Percentiles rank a stretch among this genome's conserved stretches.
phyloP scores from a whole-genome alignment of 2,113 vertebrate genomes.

The Gobio gobio region DNA sequence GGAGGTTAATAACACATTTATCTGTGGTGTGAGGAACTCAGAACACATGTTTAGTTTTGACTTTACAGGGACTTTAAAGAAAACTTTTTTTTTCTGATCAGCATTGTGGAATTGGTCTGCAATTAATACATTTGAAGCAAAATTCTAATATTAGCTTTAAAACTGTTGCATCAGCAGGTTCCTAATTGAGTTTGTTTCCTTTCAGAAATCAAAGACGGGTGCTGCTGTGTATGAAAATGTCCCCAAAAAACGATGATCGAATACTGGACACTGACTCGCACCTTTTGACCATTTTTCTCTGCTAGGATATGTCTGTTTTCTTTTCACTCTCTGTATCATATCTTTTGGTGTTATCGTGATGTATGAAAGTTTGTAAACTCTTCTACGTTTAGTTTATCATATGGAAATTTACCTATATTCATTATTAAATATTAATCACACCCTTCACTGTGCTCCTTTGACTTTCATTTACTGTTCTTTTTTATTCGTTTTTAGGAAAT shows the following conservation, averaged over 20 bases:
- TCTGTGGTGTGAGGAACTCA: too few relatives aligned
- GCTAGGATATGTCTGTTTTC: background rate
- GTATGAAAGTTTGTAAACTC: too few relatives aligned
- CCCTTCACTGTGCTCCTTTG: fast-evolving
- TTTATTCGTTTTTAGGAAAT: too few relatives aligned
- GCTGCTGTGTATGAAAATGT: background rate
- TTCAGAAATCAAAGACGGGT: background rate
- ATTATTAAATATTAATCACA: background rate
- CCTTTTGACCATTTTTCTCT: background rate
- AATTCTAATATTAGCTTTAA: background rate
- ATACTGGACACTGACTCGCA: background rate
- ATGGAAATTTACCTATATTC: background rate
- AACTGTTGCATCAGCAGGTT: background rate
- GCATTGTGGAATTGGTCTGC: too few relatives aligned
- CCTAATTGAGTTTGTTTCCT: background rate
- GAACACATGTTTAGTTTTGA: too few relatives aligned
- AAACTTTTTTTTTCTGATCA: too few relatives aligned
- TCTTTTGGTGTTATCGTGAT: background rate
- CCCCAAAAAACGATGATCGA: background rate
- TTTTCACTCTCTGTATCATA: background rate
- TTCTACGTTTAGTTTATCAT: background rate
- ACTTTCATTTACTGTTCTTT: background rate
- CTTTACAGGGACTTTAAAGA: too few relatives aligned
- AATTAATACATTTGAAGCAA: background rate
- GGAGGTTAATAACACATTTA: too few relatives aligned